These are phyloP conservation scores for Pseudocheirus occidentalis DNA, from an alignment of 2,797 vertebrate genomes.

Conservation along the genomic window DNA sequence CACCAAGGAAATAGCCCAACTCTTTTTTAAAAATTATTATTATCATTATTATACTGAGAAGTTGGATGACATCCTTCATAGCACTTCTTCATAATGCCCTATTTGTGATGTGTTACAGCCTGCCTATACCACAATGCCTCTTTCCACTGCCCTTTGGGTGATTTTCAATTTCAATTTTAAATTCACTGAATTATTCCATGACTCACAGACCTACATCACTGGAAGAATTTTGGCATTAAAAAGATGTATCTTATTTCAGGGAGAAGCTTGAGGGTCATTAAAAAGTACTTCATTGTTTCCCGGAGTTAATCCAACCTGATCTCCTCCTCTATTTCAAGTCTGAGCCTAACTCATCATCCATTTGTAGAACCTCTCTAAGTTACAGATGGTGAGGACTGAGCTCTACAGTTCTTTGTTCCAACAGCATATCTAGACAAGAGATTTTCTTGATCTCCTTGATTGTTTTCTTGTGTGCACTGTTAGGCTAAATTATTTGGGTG, in stretches of 20 bases:
- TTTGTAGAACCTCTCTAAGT: not conserved
- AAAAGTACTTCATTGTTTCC: not conserved
- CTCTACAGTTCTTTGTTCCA: not conserved
- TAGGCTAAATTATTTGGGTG: not conserved
- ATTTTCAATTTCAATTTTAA: not conserved
- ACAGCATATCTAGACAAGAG: not conserved
- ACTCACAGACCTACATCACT: not conserved
- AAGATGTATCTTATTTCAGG: not conserved
- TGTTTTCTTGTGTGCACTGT: not conserved
- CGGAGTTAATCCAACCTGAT: not conserved
- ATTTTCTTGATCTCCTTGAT: not conserved
- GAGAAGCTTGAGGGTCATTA: not conserved
- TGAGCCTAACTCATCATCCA: not conserved
- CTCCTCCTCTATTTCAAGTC: not conserved
- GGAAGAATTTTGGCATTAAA: not conserved
- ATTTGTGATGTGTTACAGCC: not conserved
- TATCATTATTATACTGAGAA: not conserved
- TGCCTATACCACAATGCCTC: not conserved
- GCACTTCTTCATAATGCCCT: not conserved
- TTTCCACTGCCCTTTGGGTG: not conserved
- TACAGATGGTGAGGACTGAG: not conserved
- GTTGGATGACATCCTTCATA: not conserved
- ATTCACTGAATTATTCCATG: conserved; percentile 4
- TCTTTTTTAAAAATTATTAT: not conserved
- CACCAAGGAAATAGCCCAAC: not conserved